A percentile compares a stretch with the other conserved stretches of the same genome.
These are phyloP conservation scores for Conus canariensis DNA, from an alignment of 2,888 invertebrate genomes.

Conservation along the genomic window DNA sequence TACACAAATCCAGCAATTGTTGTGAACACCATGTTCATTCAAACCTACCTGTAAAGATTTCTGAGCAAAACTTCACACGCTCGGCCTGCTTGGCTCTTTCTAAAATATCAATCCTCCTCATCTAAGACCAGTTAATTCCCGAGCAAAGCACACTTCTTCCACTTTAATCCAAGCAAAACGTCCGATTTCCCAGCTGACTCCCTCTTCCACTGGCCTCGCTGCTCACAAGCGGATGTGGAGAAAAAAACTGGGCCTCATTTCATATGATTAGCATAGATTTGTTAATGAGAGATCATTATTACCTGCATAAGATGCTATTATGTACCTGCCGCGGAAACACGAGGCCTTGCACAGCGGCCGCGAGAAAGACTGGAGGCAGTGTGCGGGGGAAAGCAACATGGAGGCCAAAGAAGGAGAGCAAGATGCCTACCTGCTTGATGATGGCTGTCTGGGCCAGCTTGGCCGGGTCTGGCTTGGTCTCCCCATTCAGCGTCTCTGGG, in stretches of 20 bases:
- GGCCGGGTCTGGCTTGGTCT: slow-evolving; percentile 74
- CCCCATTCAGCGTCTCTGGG: slow-evolving; percentile 73
- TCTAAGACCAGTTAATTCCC: neutral
- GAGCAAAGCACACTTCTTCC: neutral
- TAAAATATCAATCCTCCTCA: neutral
- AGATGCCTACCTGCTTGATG: slow-evolving; percentile 74
- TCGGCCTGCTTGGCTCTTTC: neutral
- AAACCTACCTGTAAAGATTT: neutral
- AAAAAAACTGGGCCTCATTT: slow-evolving; percentile 47
- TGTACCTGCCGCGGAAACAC: slow-evolving; percentile 50
- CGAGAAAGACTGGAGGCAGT: slow-evolving; percentile 4
- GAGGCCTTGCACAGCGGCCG: slow-evolving; percentile 28
- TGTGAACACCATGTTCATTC: no score
- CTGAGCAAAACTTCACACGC: neutral
- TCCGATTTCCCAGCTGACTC: neutral
- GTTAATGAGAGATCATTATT: slow-evolving; percentile 68
- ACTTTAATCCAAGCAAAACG: neutral
- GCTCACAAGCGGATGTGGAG: neutral
- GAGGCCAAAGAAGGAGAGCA: neutral
- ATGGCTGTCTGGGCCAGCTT: slow-evolving; percentile 77
- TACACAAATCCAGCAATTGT: no score
- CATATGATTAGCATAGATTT: slow-evolving; percentile 75
- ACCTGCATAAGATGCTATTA: slow-evolving; percentile 58
- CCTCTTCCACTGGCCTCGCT: neutral
- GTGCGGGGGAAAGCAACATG: slow-evolving; percentile 14